Evolutionary conservation across 2,888 invertebrate species (phyloP).

Genomic region (Netelia inedita): DNA sequence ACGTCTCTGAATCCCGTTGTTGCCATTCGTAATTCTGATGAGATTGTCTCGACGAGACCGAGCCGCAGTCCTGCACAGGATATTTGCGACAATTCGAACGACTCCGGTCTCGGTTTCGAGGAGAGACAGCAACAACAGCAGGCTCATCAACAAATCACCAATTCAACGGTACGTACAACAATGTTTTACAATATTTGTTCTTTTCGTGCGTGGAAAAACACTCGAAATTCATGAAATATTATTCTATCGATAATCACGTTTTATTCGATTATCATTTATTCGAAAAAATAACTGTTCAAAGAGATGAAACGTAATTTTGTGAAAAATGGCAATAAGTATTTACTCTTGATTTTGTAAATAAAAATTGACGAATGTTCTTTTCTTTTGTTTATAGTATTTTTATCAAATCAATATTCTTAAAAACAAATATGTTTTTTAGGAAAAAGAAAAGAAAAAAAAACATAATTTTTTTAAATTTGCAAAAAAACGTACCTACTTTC

Average conservation of each 20-base stretch:
- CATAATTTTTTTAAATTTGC: no score
- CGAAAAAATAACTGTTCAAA: neutral
- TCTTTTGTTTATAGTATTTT: neutral
- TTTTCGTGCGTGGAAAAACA: no score
- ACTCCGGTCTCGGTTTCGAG: conserved; percentile 95
- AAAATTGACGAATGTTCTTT: no score
- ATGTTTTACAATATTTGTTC: no score
- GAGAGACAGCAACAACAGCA: conserved; percentile 87
- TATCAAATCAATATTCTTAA: conserved; percentile 26
- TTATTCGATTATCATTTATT: neutral
- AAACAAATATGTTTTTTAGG: no score
- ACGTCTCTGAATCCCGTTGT: conserved; percentile 84
- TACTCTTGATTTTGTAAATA: no score
- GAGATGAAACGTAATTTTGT: no score
- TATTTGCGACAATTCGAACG: conserved; percentile 95
- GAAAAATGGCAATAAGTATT: no score
- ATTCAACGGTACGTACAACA: conserved; percentile 65
- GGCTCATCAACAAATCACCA: conserved; percentile 80
- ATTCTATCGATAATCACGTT: no score
- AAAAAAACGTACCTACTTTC: no score
- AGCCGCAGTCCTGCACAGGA: conserved; percentile 86
- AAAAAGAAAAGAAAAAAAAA: no score
- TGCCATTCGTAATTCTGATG: conserved; percentile 86
- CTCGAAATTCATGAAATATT: no score
- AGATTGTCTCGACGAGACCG: conserved; percentile 84